Conservation (phyloP, 2,797 vertebrate species). For the Pseudotriccus pelzelni region DNA sequence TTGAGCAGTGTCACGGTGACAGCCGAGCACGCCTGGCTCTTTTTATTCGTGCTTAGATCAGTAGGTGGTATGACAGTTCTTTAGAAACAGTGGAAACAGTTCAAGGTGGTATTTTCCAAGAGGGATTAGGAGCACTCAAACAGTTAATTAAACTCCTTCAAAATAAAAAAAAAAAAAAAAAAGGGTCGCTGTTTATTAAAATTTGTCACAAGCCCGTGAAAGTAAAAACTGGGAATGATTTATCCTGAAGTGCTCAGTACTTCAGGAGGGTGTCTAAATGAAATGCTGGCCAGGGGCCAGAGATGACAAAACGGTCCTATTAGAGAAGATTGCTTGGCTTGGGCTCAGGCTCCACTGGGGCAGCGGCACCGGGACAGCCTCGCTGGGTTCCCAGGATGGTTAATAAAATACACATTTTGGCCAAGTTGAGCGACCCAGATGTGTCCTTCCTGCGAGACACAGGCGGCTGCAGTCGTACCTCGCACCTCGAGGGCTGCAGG, state of each 20-base stretch:
- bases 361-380: background rate
- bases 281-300: slow-evolving; percentile 36
- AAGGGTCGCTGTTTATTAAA: slow-evolving; percentile 52
- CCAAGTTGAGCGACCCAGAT: background rate
- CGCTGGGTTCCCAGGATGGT: background rate
- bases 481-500: accelerated
- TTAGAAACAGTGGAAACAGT: slow-evolving; percentile 66
- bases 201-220: slow-evolving; percentile 55
- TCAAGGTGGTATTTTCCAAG: slow-evolving; percentile 65
- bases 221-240: slow-evolving; percentile 60
- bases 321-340: slow-evolving; percentile 2
- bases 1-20: background rate
- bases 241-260: background rate
- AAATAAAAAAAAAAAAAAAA: background rate
- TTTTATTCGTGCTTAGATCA: slow-evolving; percentile 57
- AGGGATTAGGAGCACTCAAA: slow-evolving; percentile 65
- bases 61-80: slow-evolving; percentile 60
- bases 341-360: background rate
- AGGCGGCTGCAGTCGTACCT: accelerated
- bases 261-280: slow-evolving; percentile 63
- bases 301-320: slow-evolving; percentile 20
- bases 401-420: background rate
- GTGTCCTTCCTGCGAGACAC: background rate
- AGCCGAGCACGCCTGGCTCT: background rate
- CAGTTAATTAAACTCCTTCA: slow-evolving; percentile 65